These are phyloP conservation scores for Julus scandinavius DNA, from an alignment of 2,888 invertebrate genomes.

Conservation along the genomic window DNA sequence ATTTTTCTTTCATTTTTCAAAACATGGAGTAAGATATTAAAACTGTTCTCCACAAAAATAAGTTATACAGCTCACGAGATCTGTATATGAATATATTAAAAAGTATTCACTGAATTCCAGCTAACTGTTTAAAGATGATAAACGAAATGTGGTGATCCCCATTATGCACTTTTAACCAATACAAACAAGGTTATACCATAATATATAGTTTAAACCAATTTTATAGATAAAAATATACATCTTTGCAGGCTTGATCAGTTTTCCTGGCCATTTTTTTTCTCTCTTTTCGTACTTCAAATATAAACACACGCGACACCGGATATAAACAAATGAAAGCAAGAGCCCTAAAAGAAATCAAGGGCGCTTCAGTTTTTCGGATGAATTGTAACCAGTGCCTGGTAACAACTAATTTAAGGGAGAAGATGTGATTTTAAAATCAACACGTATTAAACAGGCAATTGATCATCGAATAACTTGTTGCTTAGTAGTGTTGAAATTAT, in stretches of 20 bases:
- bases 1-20: neutral
- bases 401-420: neutral
- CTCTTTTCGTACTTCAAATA: constrained; percentile 4
- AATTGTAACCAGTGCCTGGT: neutral
- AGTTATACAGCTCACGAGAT: neutral
- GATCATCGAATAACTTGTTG: neutral
- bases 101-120: neutral
- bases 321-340: neutral
- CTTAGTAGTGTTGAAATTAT: neutral
- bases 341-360: neutral
- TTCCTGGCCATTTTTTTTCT: constrained; percentile 29
- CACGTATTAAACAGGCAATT: neutral
- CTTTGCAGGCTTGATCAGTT: constrained; percentile 29
- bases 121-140: neutral
- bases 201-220: constrained; percentile 2
- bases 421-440: neutral
- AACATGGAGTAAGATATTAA: neutral
- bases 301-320: neutral
- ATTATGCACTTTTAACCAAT: neutral
- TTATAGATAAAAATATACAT: constrained; percentile 45
- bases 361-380: neutral
- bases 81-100: neutral
- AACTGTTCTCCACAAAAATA: constrained; percentile 28
- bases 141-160: neutral
- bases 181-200: constrained; percentile 30